Evolutionary conservation across 2,888 invertebrate genomes (phyloP), one percentile per base, ranked within the genome.

Genomic region (Philereme vetulata): DNA sequence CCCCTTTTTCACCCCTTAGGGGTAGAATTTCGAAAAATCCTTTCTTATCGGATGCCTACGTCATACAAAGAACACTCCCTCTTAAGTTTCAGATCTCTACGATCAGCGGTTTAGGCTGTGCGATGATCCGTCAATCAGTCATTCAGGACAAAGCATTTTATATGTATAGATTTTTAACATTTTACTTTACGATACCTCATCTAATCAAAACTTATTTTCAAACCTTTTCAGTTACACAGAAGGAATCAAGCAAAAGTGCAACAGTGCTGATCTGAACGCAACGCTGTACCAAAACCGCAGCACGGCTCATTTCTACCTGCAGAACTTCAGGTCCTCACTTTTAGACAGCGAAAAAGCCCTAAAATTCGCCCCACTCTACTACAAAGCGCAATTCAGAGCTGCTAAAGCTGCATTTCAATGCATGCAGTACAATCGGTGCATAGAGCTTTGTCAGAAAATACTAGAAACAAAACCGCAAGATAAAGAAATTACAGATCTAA

Each of bases 211-310:
- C 21, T 21, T 21, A 21, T 21, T 21, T 21, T 21, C 21, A 21
- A 21, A 21, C 21, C 21, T 43, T 58, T 63, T 34, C 77, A 95
- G 96, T 56, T 98, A 98, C 80, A 97, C 97, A 0, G 98, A 98
- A 86, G 99, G 97, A 0, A 94, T 99, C 44, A 96, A 95, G 84
- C 93, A 94, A 3, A 95, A 95, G 74, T 96, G 96, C 82, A 93
- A 96, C 68, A 89, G 93, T 65, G 77, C 86, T 0, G 95, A 96
- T 67, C 84, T 98, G 1, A 95, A 96, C 78, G 96, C 98, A 5
- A 95, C 95, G 61, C 92, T 99, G 9, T 96, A 97, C 76, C 97
- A 98, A 74, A 99, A 99, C 81, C 93, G 99, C 64, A 96, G 98
- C 1, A 98, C 98, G 0, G 94, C 97, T 0, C 96, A 99, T 75